Conservation (phyloP, 1,140 invertebrate genomes). For the Drusus annulatus region DNA sequence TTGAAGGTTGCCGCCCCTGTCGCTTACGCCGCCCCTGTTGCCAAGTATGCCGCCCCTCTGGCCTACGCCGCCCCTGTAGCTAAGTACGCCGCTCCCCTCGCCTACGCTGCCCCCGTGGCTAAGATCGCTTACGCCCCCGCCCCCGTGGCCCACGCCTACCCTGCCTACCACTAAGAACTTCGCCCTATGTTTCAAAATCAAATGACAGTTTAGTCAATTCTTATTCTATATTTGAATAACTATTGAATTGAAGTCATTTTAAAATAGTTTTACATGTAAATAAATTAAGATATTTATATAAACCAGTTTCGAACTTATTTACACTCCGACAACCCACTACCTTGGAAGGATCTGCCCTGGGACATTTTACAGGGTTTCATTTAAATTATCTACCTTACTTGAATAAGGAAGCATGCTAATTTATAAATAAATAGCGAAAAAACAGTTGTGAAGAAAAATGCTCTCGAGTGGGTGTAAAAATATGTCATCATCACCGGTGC, state of each 20-base stretch:
- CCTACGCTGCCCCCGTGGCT: conserved; percentile 58
- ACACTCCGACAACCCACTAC: background rate
- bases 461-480: too few species aligned
- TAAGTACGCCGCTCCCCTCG: conserved; percentile 62
- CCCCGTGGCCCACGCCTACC: conserved; percentile 61
- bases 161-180: conserved; percentile 54
- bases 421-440: too few species aligned
- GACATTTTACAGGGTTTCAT: too few species aligned
- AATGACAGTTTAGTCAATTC: conserved; percentile 35
- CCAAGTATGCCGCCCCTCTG: conserved; percentile 60
- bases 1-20: conserved; percentile 62
- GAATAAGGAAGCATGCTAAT: too few species aligned
- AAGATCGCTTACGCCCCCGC: conserved; percentile 61
- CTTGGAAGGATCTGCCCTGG: too few species aligned
- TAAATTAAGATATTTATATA: conserved; percentile 51
- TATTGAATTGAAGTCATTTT: conserved; percentile 38
- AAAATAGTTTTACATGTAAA: conserved; percentile 42
- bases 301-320: background rate
- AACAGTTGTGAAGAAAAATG: too few species aligned
- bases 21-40: conserved; percentile 57
- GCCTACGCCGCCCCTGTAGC: conserved; percentile 57
- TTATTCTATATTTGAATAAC: conserved; percentile 28
- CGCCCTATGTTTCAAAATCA: background rate
- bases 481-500: too few species aligned
- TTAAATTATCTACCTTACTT: too few species aligned